Base-by-base conservation (phyloP, 30 jellyfish, hydroid and myxozoan genomes). In the Aurelia aurita region DNA sequence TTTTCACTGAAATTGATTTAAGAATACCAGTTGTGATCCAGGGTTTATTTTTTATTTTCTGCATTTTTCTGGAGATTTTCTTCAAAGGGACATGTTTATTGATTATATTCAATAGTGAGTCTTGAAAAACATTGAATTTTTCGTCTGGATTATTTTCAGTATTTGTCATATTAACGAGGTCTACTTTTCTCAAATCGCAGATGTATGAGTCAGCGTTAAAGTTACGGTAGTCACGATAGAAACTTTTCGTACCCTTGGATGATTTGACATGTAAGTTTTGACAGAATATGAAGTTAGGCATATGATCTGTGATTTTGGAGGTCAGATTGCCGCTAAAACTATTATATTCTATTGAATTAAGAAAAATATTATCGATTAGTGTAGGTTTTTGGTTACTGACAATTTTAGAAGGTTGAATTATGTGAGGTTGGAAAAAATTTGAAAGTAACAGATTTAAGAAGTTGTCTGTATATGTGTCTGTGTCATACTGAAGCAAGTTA, bases 281-380 rank as follows among this genome's bases (percentile, higher is more conserved):
- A n/a, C n/a, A n/a, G n/a, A n/a, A n/a, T n/a, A 64, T 64, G 49
- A 64, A 64, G 53, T 64, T 64, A 29, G 77, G 77, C 77, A 64
- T 12, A 64, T 64, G 77, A 64, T 64, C 77, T 22, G 77, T 3
- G 5, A 64, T 64, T 29, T 12, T 12, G 28, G 53, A 7, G 10
- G 19, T 29, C 19, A 64, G 19, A 64, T 64, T 64, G 19, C 77
- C 77, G 19, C 77, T 64, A 64, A 64, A 7, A 5, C 49, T 64
- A 5, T 64, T 49, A 64, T 7, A 64, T 25, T 64, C 77, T 3
- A 64, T 7, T 64, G 77, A 64, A 19, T 64, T 64, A 6, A 58
- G 69, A 15, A 58, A 58, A 5, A 58, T 58, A 58, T 58, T 58
- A 15, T 58, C 69, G n/a, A 58, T 58, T 15, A 58, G n/a, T 18